These are phyloP conservation scores for Sebastes matsubarae DNA, from an alignment of 2,797 vertebrate species.

Conservation along the genomic window DNA sequence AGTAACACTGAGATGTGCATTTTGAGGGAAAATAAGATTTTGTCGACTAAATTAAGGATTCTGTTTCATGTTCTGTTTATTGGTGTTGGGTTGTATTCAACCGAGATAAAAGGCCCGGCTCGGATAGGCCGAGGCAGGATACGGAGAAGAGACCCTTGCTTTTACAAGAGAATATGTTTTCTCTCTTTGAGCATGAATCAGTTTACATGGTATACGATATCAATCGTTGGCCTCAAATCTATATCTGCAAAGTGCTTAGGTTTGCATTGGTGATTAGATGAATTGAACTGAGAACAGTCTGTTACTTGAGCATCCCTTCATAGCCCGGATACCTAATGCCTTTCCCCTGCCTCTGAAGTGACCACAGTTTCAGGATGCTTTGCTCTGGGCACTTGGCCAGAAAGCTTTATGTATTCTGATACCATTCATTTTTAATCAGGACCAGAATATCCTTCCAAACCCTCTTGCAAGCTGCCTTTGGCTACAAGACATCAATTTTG, in stretches of 20 bases:
- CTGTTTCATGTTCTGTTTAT: conserved; percentile 75
- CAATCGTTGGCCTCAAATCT: conserved; percentile 80
- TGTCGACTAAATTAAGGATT: conserved; percentile 66
- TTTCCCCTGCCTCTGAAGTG: conserved; percentile 76
- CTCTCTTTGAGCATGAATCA: conserved; percentile 78
- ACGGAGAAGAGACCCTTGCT: conserved; percentile 29
- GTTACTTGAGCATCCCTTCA: conserved; percentile 79
- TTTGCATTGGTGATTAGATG: conserved; percentile 82
- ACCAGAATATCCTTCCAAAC: conserved; percentile 75
- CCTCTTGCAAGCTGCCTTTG: conserved; percentile 55
- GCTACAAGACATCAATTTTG: conserved; percentile 57
- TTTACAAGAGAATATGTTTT: conserved; percentile 68
- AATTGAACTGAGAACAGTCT: conserved; percentile 78
- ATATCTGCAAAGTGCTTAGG: conserved; percentile 83
- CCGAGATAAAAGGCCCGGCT: conserved; percentile 69
- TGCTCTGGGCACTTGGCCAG: conserved; percentile 76
- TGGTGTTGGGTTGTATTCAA: conserved; percentile 69
- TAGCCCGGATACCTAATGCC: conserved; percentile 77
- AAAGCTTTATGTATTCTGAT: conserved; percentile 82
- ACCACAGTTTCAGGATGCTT: conserved; percentile 80
- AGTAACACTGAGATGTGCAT: conserved; percentile 49
- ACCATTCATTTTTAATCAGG: conserved; percentile 84
- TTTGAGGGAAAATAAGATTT: conserved; percentile 71
- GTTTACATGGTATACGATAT: conserved; percentile 78
- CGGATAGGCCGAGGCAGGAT: conserved; percentile 40